Base-by-base conservation (phyloP, 2,113 vertebrate genomes). In the Pseudopipra pipra region DNA sequence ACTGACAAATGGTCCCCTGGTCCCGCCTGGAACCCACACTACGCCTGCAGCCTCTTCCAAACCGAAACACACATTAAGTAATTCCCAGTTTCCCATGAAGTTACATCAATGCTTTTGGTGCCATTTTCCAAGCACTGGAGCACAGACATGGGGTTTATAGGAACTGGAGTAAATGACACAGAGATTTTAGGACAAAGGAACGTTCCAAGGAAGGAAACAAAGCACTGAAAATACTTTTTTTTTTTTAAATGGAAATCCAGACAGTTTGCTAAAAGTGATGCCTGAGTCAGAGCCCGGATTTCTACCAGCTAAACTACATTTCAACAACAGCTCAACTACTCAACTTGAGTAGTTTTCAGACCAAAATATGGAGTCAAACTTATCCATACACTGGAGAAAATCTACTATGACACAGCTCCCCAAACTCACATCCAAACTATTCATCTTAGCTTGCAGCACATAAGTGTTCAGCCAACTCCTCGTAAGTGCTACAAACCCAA, bases 351-450 rank as follows among this genome's bases (percentile, higher is more conserved):
- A 41, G 39, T 41, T 41, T 12, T 41, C 39, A 67, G 35, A 70
- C 19, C 25, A 47, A 87, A 94, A 19, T 7, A 10, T 3, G 7
- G 39, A 52, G 18, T 58, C 30, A 44, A 59, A 80, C 5, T 46
- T 33, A n/a, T 28, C 55, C n/a, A 27, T 6, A 5, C 4, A 0
- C 2, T 47, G 37, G 30, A 37, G 39, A 66, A 76, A 24, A 62
- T 41, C 28, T 12, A 0, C 39, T 7, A 15, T 0, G 4, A 49
- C 0, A 0, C 13, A 39, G 35, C 14, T 46, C 28, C 41, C 39
- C 75, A 77, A 0, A 2, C 20, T 59, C 71, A 51, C 21, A 44
- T 8, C 63, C 35, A 58, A 44, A n/a, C 8, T 56, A 19, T 39
- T 46, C 28, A 19, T 10, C 74, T 54, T 52, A n/a, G 11, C 30